These are phyloP conservation scores for Coelinius sp. DNA, from an alignment of 2,888 invertebrate genomes.

Conservation along the genomic window DNA sequence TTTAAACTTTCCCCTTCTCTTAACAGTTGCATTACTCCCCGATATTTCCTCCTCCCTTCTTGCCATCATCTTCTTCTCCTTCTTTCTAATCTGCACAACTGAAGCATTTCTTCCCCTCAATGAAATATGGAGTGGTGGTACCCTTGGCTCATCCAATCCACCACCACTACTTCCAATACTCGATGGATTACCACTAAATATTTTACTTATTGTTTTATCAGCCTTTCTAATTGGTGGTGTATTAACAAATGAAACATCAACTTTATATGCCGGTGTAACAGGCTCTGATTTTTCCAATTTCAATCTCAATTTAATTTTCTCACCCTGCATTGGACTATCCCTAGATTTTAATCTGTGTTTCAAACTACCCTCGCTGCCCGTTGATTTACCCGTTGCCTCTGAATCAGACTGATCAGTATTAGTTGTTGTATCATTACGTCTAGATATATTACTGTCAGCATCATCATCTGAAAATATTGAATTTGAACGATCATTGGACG, in stretches of 20 bases:
- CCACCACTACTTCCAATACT: neutral
- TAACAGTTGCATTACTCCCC: conserved; percentile 53
- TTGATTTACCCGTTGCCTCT: conserved; percentile 73
- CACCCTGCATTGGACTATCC: conserved; percentile 72
- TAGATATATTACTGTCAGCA: conserved; percentile 74
- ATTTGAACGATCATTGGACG: conserved; percentile 72
- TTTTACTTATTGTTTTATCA: conserved; percentile 71
- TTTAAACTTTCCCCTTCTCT: conserved; percentile 72
- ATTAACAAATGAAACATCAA: conserved; percentile 83
- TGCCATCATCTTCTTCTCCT: conserved; percentile 76
- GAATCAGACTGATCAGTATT: conserved; percentile 75
- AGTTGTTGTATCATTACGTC: conserved; percentile 71
- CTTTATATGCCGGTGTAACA: conserved; percentile 84
- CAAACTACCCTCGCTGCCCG: conserved; percentile 75
- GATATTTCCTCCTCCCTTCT: conserved; percentile 68
- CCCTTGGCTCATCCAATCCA: conserved; percentile 80
- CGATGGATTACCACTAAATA: conserved; percentile 58
- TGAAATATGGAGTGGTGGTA: conserved; percentile 91
- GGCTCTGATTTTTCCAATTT: conserved; percentile 89
- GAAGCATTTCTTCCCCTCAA: conserved; percentile 85
- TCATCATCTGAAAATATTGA: conserved; percentile 76
- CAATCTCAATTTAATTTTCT: conserved; percentile 86
- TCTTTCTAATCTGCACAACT: conserved; percentile 86
- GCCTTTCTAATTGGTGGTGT: conserved; percentile 69
- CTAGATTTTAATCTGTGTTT: conserved; percentile 66